Conservation (phyloP, 2,797 vertebrate species). For the Smutsia gigantea region DNA sequence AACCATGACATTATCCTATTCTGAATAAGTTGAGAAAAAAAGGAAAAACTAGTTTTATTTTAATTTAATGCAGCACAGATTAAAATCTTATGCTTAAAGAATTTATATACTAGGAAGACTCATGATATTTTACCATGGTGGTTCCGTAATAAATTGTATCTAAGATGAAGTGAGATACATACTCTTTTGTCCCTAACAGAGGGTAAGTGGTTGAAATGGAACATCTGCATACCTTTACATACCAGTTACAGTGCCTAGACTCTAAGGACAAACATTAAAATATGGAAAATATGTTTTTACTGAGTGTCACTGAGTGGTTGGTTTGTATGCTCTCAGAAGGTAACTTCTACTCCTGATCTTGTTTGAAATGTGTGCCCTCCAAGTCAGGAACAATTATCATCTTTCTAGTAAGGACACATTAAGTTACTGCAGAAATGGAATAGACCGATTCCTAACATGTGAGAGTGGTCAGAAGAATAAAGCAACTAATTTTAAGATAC, state of each 20-base stretch:
- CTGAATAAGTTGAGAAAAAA: not conserved
- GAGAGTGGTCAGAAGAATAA: not conserved
- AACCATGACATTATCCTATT: not conserved
- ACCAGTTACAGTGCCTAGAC: not conserved
- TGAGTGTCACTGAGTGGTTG: not conserved
- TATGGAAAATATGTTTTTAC: not conserved
- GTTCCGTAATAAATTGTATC: not conserved
- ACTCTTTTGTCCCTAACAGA: not conserved
- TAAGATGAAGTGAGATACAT: not conserved
- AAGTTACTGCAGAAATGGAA: not conserved
- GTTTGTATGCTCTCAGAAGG: not conserved
- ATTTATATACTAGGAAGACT: not conserved
- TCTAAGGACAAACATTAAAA: not conserved
- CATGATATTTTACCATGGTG: not conserved
- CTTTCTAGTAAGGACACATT: not conserved
- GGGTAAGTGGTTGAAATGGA: not conserved
- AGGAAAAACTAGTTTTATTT: not conserved
- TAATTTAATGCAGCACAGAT: not conserved
- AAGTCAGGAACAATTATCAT: not conserved
- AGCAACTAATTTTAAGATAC: not conserved
- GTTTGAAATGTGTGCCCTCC: not conserved
- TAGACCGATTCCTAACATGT: not conserved
- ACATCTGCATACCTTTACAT: rapidly evolving
- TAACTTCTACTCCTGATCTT: not conserved
- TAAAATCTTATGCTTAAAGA: not conserved